These are phyloP conservation scores for Psilopogon haemacephalus DNA, from an alignment of 2,113 vertebrate genomes.

Conservation along the genomic window DNA sequence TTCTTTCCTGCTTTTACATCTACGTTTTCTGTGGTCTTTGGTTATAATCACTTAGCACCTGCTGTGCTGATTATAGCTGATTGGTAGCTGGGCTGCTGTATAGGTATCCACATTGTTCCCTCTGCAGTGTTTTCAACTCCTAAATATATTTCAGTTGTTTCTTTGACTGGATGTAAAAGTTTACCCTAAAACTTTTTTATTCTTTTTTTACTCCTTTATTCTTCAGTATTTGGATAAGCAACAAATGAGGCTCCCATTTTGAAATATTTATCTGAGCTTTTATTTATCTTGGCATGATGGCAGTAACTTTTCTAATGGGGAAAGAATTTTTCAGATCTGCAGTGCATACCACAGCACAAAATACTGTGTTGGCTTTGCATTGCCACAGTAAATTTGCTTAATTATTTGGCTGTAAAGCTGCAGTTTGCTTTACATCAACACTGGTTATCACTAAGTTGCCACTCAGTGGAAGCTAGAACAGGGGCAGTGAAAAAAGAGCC, in stretches of 20 bases:
- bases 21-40: neutral
- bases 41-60: neutral
- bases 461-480: neutral
- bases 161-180: neutral
- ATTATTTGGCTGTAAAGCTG: neutral
- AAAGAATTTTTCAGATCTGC: constrained; percentile 3
- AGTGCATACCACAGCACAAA: neutral
- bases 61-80: neutral
- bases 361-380: neutral
- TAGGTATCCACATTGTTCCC: neutral
- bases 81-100: neutral
- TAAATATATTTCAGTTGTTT: neutral
- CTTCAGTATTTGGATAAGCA: neutral
- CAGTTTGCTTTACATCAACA: neutral
- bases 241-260: neutral
- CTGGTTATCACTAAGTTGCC: neutral
- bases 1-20: neutral
- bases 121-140: neutral
- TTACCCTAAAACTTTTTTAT: neutral
- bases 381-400: neutral
- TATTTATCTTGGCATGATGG: constrained; percentile 28
- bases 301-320: neutral
- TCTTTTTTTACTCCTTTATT: neutral
- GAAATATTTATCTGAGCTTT: neutral
- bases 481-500: neutral